phyloP scores from a whole-genome alignment of 2,888 invertebrate genomes.

The Sisyra terminalis region DNA sequence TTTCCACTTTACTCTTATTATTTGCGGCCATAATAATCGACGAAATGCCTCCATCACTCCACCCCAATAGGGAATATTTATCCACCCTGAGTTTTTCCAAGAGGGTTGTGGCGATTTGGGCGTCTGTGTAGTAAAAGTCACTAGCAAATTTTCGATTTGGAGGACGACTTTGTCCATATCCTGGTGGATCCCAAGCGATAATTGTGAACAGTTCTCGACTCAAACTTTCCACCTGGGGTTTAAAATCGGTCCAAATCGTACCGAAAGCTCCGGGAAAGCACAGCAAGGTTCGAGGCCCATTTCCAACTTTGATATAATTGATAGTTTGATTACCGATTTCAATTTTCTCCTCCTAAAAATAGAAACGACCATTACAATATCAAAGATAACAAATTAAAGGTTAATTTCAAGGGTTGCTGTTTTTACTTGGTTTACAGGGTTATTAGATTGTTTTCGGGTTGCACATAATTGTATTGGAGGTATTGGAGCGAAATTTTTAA shows the following conservation, averaged over 20 bases:
- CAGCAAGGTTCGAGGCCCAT: slow-evolving; percentile 41
- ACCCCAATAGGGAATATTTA: slow-evolving; percentile 65
- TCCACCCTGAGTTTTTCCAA: slow-evolving; percentile 54
- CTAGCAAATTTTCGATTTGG: slow-evolving; percentile 52
- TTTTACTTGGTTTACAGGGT: no score
- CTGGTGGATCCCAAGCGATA: slow-evolving; percentile 72
- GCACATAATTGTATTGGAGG: no score
- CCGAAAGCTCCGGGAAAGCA: slow-evolving; percentile 71
- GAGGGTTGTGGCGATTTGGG: slow-evolving; percentile 46
- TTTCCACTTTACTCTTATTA: slow-evolving; percentile 46
- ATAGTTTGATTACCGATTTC: slow-evolving; percentile 39
- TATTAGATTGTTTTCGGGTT: no score
- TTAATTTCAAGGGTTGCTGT: no score
- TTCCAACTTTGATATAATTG: slow-evolving; percentile 45
- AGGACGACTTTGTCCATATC: slow-evolving; percentile 71
- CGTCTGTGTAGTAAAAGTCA: slow-evolving; percentile 61
- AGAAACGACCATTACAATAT: neutral
- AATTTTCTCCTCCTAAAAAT: slow-evolving; percentile 40
- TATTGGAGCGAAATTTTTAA: no score
- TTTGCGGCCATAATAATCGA: slow-evolving; percentile 60
- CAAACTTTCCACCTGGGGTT: slow-evolving; percentile 53
- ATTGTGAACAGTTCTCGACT: slow-evolving; percentile 42
- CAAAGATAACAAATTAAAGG: no score
- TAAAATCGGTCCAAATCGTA: slow-evolving; percentile 68
- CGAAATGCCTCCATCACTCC: slow-evolving; percentile 80